Base-by-base conservation (phyloP, 2,888 invertebrate species). In the Emmelina monodactyla region DNA sequence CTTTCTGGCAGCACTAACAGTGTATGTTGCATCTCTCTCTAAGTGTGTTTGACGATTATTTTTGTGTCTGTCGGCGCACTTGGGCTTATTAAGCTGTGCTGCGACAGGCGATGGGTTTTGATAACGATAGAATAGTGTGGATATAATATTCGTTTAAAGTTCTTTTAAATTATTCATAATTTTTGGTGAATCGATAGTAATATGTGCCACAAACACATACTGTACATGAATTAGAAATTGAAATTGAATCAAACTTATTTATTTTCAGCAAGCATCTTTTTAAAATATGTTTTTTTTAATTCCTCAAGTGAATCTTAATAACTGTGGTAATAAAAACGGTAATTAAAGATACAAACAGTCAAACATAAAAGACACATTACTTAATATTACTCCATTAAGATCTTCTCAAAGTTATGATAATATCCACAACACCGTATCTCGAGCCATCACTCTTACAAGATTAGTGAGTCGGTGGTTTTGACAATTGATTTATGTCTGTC, bases 401-500 rank as follows among this genome's bases (percentile, higher is more conserved):
- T 19, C 19, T 19, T 19, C 9, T 19, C n/a, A 19, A 19, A 19
- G 19, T 19, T 19, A 19, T 9, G 9, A 19, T 19, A 5, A 32
- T 49, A 53, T 76, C 75, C 70, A 67, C 51, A 58, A 33, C 47
- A 52, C 37, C 44, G 56, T 49, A 49, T 42, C 55, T 43, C 51
- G 44, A 52, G 49, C 67, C 62, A 68, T 68, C 64, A 68, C 65
- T 62, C 58, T 55, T 53, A 49, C 53, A 58, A 70, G 73, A 73
- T 75, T 68, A 67, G 63, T 60, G 64, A 49, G 50, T 60, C 52
- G 58, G 53, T 62, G 66, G 60, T 68, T 64, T 63, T 78, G 76
- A 76, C 78, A 78, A 78, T 76, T 79, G 78, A 79, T 79, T 79
- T 79, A 79, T 78, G 76, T 67, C 76, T 65, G 73, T 79, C 78